Conservation (phyloP, 2,113 vertebrate species). For the Chloroceryle aenea region DNA sequence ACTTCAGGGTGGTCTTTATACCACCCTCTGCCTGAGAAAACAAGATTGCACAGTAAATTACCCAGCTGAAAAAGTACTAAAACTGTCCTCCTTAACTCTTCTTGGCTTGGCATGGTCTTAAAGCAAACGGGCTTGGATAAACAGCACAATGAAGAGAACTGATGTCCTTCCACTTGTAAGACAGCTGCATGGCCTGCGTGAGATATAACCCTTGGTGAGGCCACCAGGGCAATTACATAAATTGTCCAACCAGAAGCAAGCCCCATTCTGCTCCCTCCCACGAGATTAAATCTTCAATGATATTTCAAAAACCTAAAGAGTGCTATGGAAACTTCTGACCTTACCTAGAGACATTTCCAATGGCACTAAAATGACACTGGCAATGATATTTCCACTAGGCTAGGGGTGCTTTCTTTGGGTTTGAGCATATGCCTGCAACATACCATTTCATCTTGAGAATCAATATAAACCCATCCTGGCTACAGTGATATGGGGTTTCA, state of each 20-base stretch:
- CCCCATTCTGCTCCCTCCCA: background rate
- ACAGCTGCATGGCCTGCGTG: background rate
- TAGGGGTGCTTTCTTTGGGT: fast-evolving
- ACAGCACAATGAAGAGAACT: background rate
- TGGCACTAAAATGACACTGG: background rate
- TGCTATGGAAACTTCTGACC: background rate
- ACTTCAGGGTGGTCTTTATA: background rate
- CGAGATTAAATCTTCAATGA: background rate
- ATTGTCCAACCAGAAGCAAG: background rate
- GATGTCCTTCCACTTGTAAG: background rate
- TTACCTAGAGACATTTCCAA: background rate
- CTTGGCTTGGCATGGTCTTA: background rate
- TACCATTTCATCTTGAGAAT: background rate
- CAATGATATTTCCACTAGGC: background rate
- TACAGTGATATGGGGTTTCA: fast-evolving
- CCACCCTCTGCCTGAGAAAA: background rate
- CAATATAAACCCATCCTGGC: background rate
- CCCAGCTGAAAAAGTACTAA: background rate
- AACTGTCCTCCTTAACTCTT: background rate
- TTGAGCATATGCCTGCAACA: background rate
- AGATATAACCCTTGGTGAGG: background rate
- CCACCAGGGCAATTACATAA: background rate
- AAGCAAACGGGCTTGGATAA: background rate
- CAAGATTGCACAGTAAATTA: background rate
- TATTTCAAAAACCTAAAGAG: background rate